Evolutionary conservation across 2,888 invertebrate genomes (phyloP), one percentile per base, ranked within the genome.

Genomic region (Nebria brevicollis): DNA sequence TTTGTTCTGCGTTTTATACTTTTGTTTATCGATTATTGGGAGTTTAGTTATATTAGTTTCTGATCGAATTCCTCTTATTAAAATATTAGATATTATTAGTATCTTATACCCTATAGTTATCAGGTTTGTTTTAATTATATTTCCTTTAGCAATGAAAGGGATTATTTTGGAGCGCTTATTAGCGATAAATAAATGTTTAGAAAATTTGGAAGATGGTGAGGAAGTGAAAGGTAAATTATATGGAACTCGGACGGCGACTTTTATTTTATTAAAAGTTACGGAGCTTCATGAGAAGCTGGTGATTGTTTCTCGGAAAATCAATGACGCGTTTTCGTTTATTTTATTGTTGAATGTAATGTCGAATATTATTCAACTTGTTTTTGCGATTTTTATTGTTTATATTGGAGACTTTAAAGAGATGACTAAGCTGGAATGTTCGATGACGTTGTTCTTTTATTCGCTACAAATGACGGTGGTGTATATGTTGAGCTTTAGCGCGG

Each of bases 321-420:
- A 77, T 65, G 7, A 43, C 7, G 26, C 72, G 15, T 77, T 77
- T 34, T 42, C 64, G 10, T 26, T 72, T 11, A 72, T 77, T 65
- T 64, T 77, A 25, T 34, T 72, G 5, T 8, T 77, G 7, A 77
- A 77, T 77, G 11, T 64, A 13, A 54, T 34, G 72, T 34, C 13
- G 8, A 77, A 77, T 77, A 64, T 77, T n/a, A 13, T 43, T 5
- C 77, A 77, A 72, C n/a, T 72, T 10, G 65, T 72, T 10, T 13
- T 77, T 20, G 65, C 77, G 4, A 70, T 72, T n/a, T 25, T 72
- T 11, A 70, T 77, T 26, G 70, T 70, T 20, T 77, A 77, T 65
- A 25, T 34, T 5, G 72, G 66, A 5, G 64, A 77, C 64, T 72
- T 64, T 72, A 64, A 10, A 34, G 77, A 77, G 65, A 64, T 77